A percentile compares a stretch with the other conserved stretches of the same genome.
These are phyloP conservation scores for Eupithecia abbreviata DNA, from an alignment of 2,888 invertebrate genomes.

Conservation along the genomic window DNA sequence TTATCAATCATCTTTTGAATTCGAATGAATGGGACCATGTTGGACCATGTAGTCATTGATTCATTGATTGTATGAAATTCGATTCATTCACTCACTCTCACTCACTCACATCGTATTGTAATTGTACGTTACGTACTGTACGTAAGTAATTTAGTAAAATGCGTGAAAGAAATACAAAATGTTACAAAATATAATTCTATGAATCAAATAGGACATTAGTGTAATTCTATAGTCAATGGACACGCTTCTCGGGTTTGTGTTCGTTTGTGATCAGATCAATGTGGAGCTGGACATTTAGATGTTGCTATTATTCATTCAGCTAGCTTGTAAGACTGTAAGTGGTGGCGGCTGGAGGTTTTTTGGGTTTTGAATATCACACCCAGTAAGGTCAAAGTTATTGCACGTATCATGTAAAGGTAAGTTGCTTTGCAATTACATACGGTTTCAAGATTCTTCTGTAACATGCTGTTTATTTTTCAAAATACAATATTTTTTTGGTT, in stretches of 20 bases:
- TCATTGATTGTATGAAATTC: neutral
- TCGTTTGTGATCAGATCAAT: constrained; percentile 19
- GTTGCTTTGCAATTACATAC: constrained; percentile 27
- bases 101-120: neutral
- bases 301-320: neutral
- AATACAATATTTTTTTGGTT: neutral
- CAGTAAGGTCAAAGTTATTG: constrained; percentile 64
- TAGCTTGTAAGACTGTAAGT: constrained; percentile 25
- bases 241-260: constrained; percentile 13
- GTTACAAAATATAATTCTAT: constrained; percentile 11
- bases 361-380: constrained; percentile 50
- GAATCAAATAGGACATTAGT: constrained; percentile 6
- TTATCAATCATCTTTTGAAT: neutral
- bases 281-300: constrained; percentile 14
- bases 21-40: neutral
- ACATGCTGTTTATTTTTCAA: constrained; percentile 52
- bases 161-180: constrained; percentile 9
- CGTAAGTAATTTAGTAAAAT: neutral
- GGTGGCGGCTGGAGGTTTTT: constrained; percentile 37
- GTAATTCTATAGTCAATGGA: constrained; percentile 14
- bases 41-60: neutral
- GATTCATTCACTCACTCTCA: neutral
- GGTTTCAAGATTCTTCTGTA: neutral
- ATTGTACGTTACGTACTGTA: too few relatives aligned
- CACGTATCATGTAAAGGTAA: constrained; percentile 73